phyloP scores from a whole-genome alignment of 1,140 invertebrate genomes.

The Odontomachus brunneus region DNA sequence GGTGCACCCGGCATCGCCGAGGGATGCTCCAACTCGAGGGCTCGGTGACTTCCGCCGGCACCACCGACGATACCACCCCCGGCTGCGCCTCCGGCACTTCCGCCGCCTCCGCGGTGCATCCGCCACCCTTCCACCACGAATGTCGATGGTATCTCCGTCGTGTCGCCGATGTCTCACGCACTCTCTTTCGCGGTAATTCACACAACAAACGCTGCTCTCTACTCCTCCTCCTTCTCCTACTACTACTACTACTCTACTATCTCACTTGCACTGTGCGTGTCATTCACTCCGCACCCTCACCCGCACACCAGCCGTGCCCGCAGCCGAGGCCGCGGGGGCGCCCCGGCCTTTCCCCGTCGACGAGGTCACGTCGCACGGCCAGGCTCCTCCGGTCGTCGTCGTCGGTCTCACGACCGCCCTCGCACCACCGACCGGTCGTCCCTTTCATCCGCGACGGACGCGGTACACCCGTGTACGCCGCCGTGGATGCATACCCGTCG shows the following conservation, averaged over 20 bases:
- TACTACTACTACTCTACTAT: background rate
- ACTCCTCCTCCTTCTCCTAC: too few relatives aligned
- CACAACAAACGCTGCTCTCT: too few relatives aligned
- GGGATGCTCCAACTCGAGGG: constrained; percentile 76
- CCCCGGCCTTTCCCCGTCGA: constrained; percentile 43
- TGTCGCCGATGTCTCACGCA: constrained; percentile 31
- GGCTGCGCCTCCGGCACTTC: constrained; percentile 80
- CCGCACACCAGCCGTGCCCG: constrained; percentile 7
- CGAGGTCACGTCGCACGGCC: constrained; percentile 9
- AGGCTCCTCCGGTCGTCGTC: constrained; percentile 9
- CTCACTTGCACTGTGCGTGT: constrained; percentile 42
- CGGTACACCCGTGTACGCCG: constrained; percentile 34
- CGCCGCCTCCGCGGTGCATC: constrained; percentile 85
- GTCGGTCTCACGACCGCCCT: background rate
- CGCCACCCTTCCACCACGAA: constrained; percentile 84
- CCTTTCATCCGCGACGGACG: constrained; percentile 34
- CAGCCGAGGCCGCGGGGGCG: background rate
- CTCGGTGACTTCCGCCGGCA: constrained; percentile 73
- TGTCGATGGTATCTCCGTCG: constrained; percentile 57
- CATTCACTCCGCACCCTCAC: constrained; percentile 22
- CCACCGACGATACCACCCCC: constrained; percentile 74
- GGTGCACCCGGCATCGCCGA: constrained; percentile 83
- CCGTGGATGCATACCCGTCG: constrained; percentile 40
- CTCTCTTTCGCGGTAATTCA: constrained; percentile 24
- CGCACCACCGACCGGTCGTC: constrained; percentile 44